Conservation (phyloP, 2,888 invertebrate species). For the Leptopilina myrica region DNA sequence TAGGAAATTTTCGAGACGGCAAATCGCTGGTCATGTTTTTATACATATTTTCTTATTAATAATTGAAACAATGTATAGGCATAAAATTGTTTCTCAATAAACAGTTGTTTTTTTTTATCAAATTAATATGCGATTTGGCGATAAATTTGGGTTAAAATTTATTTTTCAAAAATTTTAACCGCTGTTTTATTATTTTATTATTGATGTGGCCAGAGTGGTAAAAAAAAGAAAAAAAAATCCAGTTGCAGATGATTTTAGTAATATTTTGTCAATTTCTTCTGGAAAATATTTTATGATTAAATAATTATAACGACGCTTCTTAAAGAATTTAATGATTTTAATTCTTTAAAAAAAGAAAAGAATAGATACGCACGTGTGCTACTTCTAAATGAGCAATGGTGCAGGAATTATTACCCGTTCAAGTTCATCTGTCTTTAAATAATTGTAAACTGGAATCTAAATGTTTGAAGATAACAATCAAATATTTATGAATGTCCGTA, state of each 20-base stretch:
- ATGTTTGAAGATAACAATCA: conserved; percentile 43
- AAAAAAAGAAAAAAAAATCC: no score
- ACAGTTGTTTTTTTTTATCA: conserved; percentile 44
- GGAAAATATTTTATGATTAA: no score
- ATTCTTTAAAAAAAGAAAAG: not conserved
- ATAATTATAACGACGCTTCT: not conserved
- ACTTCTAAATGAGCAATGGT: conserved; percentile 73
- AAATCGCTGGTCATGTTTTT: not conserved
- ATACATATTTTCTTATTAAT: not conserved
- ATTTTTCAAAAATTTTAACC: no score
- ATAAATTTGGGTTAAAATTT: not conserved
- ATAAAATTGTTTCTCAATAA: conserved; percentile 41
- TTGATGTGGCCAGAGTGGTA: no score
- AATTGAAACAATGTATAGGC: conserved; percentile 28
- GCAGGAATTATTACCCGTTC: conserved; percentile 79
- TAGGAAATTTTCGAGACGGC: conserved; percentile 17
- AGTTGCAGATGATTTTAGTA: no score
- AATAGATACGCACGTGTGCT: not conserved
- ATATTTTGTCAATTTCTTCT: no score
- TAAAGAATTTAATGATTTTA: no score
- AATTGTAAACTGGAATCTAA: conserved; percentile 84
- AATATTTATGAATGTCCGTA: not conserved
- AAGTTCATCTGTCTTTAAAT: conserved; percentile 81
- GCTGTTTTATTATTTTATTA: no score
- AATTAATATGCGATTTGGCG: not conserved